A percentile compares a stretch with the other conserved stretches of the same genome.
These are phyloP conservation scores for Automeris io DNA, from an alignment of 2,888 invertebrate species.

Conservation along the genomic window DNA sequence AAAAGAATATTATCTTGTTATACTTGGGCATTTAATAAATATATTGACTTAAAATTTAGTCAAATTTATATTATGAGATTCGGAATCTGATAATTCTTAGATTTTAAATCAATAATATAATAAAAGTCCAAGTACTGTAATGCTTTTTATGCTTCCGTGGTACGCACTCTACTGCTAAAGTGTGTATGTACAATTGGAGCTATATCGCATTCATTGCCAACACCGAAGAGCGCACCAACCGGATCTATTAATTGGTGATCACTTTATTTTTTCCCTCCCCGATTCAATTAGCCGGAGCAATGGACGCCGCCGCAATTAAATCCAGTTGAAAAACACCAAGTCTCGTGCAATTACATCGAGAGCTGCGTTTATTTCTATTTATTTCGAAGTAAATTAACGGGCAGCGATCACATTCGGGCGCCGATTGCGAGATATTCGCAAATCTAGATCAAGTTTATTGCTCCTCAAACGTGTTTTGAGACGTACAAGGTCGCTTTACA, in stretches of 20 bases:
- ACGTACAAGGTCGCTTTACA: too few relatives aligned
- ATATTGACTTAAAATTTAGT: too few relatives aligned
- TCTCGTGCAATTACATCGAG: not conserved
- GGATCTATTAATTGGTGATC: slow-evolving; percentile 4
- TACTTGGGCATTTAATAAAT: too few relatives aligned
- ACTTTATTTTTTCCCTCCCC: not conserved
- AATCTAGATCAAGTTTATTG: too few relatives aligned
- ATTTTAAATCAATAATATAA: too few relatives aligned
- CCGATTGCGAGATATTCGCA: not conserved
- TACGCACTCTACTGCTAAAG: too few relatives aligned
- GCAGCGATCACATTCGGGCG: not conserved
- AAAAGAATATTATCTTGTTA: too few relatives aligned
- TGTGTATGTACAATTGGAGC: not conserved
- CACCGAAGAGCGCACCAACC: not conserved
- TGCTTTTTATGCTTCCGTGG: too few relatives aligned
- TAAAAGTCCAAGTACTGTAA: too few relatives aligned
- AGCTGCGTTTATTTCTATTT: not conserved
- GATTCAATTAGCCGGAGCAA: slow-evolving; percentile 3
- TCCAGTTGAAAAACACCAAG: not conserved
- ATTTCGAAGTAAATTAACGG: not conserved
- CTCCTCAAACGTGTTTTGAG: too few relatives aligned
- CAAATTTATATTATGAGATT: not conserved
- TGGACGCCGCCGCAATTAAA: not conserved
- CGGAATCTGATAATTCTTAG: not conserved
- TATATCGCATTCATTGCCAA: not conserved